Base-by-base conservation (phyloP, 2,888 invertebrate species). In the Pachymerium ferrugineum region DNA sequence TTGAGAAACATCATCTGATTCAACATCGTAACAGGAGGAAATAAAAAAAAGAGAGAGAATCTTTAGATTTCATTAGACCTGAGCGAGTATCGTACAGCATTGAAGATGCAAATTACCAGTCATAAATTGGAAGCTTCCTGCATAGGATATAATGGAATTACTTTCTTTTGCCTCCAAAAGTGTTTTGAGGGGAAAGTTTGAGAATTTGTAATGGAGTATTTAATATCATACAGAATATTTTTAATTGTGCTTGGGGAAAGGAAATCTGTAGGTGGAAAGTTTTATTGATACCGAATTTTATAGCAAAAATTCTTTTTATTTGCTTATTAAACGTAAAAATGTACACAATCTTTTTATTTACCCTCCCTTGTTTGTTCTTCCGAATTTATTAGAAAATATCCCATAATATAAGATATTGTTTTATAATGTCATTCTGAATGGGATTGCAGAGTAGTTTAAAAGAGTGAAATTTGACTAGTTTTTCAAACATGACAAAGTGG, bases 1-100 rank as follows among this genome's bases (percentile, higher is more conserved):
- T 47, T 47, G 47, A 47, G 47, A 47, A 47, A 47, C 47, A 47
- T 47, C 47, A 47, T 47, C 47, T 47, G 47, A 47, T 47, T 47
- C 47, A 47, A 47, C 16, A 47, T 47, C 19, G 47, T 47, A 47
- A 38, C 19, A 47, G 47, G 47, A 42, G 16, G 8, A 47, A 47
- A 16, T 19, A 4, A 38, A 38, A n/a, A 38, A 38, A 38, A 8
- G 47, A 22, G 19, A 47, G 47, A n/a, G 47, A 47, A 47, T 47
- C 19, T 47, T 47, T 47, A 47, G 47, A 47, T 47, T 47, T 47
- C 47, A 47, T 47, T 47, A 47, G 47, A 47, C 47, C 47, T 47
- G 47, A 47, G 47, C 47, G 47, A 47, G 47, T 47, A 47, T 47
- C 47, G 47, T 47, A 16, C 47, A 8, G 47, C 47, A 47, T 47